Conservation (phyloP, 1,140 invertebrate species). For the Sinella curviseta region DNA sequence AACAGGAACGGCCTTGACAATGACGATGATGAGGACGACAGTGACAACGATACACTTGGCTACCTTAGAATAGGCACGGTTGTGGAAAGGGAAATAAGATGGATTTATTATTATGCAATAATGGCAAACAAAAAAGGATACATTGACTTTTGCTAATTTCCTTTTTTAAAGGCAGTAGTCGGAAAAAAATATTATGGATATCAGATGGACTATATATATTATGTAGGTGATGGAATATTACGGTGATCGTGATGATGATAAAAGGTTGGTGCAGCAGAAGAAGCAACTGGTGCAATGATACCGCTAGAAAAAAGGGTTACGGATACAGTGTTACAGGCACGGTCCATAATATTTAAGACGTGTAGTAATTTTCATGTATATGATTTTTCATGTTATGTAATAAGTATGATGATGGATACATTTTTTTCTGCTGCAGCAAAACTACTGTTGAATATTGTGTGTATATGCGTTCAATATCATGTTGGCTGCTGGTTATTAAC, state of each 20-base stretch:
- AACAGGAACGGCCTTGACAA: conserved; percentile 11
- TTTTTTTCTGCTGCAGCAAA: background rate
- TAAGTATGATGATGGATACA: background rate
- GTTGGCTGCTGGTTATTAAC: conserved; percentile 1
- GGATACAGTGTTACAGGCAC: background rate
- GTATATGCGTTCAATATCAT: background rate
- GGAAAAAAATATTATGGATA: background rate
- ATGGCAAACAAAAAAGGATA: background rate
- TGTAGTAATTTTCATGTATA: background rate
- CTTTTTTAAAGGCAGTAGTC: background rate
- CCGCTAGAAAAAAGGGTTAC: background rate
- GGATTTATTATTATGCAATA: background rate
- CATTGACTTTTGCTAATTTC: background rate
- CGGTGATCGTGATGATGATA: too few relatives aligned
- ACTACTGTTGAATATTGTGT: background rate
- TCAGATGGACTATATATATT: too few relatives aligned
- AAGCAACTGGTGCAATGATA: conserved; percentile 7
- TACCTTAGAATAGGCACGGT: conserved; percentile 11
- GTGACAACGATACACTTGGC: background rate
- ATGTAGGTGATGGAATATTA: too few relatives aligned
- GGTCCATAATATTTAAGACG: background rate
- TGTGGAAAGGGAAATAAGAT: background rate
- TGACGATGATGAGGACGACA: conserved; percentile 10
- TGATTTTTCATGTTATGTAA: background rate
- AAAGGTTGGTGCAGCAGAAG: too few relatives aligned